phyloP scores from a whole-genome alignment of 1,140 invertebrate genomes.

The Temnothorax curvispinosus region DNA sequence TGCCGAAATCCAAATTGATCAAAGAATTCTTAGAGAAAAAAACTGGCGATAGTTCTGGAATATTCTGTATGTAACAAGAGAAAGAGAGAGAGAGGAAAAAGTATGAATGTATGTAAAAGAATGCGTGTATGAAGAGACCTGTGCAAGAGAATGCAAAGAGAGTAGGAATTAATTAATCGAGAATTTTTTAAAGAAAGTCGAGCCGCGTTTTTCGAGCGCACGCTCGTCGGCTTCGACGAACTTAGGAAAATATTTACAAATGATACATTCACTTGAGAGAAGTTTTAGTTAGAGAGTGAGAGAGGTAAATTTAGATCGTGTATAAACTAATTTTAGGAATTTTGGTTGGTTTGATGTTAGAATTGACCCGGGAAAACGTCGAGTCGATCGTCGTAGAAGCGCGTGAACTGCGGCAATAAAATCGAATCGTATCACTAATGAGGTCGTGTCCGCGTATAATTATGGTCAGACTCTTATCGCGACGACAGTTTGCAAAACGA shows the following conservation, averaged over 20 bases:
- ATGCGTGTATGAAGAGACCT: not conserved
- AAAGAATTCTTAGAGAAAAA: conserved; percentile 10
- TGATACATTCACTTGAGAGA: conserved; percentile 56
- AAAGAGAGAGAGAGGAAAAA: not conserved
- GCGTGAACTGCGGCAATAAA: conserved; percentile 53
- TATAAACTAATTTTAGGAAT: conserved; percentile 69
- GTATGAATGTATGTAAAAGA: conserved; percentile 28
- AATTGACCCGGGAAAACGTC: conserved; percentile 51
- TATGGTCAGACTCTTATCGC: conserved; percentile 28
- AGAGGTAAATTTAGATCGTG: conserved; percentile 59
- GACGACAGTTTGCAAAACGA: conserved; percentile 40
- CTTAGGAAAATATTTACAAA: conserved; percentile 60
- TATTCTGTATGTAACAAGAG: conserved; percentile 35
- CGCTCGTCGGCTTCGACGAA: conserved; percentile 30
- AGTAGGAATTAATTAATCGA: conserved; percentile 51
- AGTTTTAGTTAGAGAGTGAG: conserved; percentile 55
- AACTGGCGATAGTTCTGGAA: not conserved
- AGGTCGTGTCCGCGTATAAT: conserved; percentile 22
- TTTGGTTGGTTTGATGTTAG: conserved; percentile 70
- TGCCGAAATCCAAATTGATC: not conserved
- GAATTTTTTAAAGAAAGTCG: conserved; percentile 63
- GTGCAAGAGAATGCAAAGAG: conserved; percentile 25
- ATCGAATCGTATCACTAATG: conserved; percentile 64
- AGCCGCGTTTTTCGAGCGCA: conserved; percentile 48
- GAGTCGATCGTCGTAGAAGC: conserved; percentile 64